Percentiles rank a stretch among this genome's conserved stretches.
Evolutionary conservation across 2,888 invertebrate species (phyloP).

Genomic region (Herminia tarsipennalis): DNA sequence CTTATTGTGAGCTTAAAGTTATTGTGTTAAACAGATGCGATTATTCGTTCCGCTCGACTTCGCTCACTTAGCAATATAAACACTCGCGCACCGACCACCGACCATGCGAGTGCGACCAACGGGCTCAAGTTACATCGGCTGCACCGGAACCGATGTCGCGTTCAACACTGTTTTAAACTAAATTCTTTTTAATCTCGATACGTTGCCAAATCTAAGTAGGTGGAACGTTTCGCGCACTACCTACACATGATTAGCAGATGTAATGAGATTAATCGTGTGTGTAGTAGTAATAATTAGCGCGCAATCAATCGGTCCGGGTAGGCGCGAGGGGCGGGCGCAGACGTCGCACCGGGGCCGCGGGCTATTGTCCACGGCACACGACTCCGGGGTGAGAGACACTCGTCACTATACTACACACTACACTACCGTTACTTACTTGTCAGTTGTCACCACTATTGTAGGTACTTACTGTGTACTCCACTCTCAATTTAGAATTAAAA

Average conservation of each 20-base stretch:
- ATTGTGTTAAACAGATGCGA: slow-evolving; percentile 3
- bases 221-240: neutral
- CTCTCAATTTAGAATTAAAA: slow-evolving; percentile 1
- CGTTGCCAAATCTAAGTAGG: neutral
- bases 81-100: too few relatives aligned
- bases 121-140: neutral
- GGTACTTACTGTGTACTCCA: slow-evolving; percentile 2
- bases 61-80: neutral
- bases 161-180: neutral
- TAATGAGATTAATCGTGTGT: slow-evolving; percentile 2
- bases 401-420: neutral
- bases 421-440: too few relatives aligned
- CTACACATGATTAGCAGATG: slow-evolving; percentile 12
- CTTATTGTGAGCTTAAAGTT: slow-evolving; percentile 2
- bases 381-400: neutral
- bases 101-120: too few relatives aligned
- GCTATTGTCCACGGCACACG: neutral
- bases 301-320: slow-evolving; percentile 9
- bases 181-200: slow-evolving; percentile 1
- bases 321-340: neutral
- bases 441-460: slow-evolving; percentile 8
- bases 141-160: slow-evolving; percentile 2
- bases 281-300: slow-evolving; percentile 17
- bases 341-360: neutral
- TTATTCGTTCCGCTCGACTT: slow-evolving; percentile 1